Percentiles rank a stretch among this genome's conserved stretches.
phyloP scores from a whole-genome alignment of 2,888 invertebrate genomes.

The Panzeria rudis region DNA sequence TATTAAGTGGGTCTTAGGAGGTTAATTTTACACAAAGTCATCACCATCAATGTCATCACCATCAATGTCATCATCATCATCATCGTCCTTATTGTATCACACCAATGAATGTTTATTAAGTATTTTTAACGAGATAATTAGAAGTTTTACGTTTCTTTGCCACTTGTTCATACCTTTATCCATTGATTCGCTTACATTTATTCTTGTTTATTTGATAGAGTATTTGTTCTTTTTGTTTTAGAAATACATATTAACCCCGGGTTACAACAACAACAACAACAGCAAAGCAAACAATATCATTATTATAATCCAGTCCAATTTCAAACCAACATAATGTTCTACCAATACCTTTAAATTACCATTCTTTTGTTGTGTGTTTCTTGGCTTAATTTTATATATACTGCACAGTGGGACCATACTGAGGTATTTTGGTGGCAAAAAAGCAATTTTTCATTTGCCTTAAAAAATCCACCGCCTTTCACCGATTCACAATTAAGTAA shows the following conservation, averaged over 20 bases:
- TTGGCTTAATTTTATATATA: not conserved
- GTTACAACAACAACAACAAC: not conserved
- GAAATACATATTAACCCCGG: too few relatives aligned
- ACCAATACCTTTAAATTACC: slow-evolving; percentile 16
- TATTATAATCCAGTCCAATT: not conserved
- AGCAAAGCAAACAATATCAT: slow-evolving; percentile 8
- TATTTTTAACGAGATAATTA: slow-evolving; percentile 81
- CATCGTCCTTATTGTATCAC: slow-evolving; percentile 18
- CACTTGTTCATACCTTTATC: not conserved
- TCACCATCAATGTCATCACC: not conserved
- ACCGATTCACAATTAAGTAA: too few relatives aligned
- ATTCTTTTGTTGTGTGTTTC: not conserved
- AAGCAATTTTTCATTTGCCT: too few relatives aligned
- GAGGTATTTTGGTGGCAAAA: too few relatives aligned
- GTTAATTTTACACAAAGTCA: slow-evolving; percentile 5
- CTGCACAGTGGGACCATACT: not conserved
- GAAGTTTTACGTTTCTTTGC: slow-evolving; percentile 72
- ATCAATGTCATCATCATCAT: slow-evolving; percentile 3
- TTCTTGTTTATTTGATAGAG: not conserved
- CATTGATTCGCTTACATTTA: slow-evolving; percentile 32
- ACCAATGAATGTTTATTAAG: slow-evolving; percentile 72
- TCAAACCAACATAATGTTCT: not conserved
- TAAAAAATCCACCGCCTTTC: too few relatives aligned
- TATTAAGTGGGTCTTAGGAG: not conserved
- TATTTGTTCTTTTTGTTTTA: not conserved